These are phyloP conservation scores for Macrochelys suwanniensis DNA, from an alignment of 2,797 vertebrate species.

Conservation along the genomic window DNA sequence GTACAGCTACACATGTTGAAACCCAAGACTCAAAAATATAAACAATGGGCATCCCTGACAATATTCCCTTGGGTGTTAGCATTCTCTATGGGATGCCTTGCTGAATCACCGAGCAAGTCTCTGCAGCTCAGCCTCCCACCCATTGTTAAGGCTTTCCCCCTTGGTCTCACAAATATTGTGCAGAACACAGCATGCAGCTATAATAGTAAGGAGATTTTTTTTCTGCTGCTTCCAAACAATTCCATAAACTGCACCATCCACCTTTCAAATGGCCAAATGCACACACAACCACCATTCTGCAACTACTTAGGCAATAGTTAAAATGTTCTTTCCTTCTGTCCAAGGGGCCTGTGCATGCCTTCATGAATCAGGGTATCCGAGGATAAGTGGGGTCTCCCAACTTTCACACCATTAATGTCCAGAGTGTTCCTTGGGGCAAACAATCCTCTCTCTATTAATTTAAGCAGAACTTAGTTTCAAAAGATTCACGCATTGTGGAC, in stretches of 20 bases:
- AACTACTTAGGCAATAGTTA: background rate
- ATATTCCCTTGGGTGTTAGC: background rate
- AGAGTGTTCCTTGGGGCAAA: background rate
- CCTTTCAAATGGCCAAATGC: background rate
- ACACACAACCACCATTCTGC: background rate
- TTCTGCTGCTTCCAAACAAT: background rate
- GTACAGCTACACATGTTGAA: background rate
- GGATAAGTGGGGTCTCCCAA: background rate
- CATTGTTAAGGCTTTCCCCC: background rate
- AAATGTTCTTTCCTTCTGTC: background rate
- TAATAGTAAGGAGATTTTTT: background rate
- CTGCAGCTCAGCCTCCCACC: background rate
- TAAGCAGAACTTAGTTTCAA: background rate
- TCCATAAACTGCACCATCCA: background rate
- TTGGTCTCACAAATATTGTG: background rate
- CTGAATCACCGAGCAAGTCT: background rate
- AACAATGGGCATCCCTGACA: background rate
- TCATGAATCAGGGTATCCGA: background rate
- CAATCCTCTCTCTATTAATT: background rate
- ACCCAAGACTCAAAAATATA: background rate
- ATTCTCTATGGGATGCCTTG: background rate
- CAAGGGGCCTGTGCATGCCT: background rate
- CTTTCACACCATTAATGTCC: background rate
- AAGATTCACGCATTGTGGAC: background rate
- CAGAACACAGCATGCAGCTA: background rate